Evolutionary conservation across 2,797 vertebrate species (phyloP).

Genomic region (Huso huso): DNA sequence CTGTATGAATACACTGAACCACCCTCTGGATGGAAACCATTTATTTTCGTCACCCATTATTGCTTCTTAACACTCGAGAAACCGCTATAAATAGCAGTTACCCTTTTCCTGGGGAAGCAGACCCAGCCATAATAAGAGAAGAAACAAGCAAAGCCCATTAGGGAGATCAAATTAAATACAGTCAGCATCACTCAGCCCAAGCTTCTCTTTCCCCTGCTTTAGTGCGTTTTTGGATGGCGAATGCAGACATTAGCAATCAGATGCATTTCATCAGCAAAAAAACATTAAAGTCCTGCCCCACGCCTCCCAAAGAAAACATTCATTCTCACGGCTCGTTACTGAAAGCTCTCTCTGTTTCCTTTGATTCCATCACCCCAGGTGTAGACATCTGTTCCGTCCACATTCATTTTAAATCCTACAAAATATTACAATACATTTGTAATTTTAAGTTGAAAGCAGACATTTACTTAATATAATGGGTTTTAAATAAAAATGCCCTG

Average conservation of each 20-base stretch:
- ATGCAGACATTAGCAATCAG: background rate
- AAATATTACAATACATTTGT: no score
- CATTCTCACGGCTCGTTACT: background rate
- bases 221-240: background rate
- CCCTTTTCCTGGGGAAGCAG: background rate
- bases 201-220: background rate
- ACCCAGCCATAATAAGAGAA: background rate
- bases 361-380: background rate
- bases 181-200: background rate
- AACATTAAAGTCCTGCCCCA: background rate
- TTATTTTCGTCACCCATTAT: background rate
- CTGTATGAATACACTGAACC: background rate
- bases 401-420: no score
- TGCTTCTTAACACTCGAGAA: background rate
- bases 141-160: background rate
- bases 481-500: no score
- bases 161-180: background rate
- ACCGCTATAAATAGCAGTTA: background rate
- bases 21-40: background rate
- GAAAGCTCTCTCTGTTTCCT: background rate
- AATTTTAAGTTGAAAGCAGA: no score
- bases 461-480: no score
- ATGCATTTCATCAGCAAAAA: background rate
- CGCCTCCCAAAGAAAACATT: background rate
- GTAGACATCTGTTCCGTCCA: background rate